Percentiles rank a stretch among this genome's conserved stretches.
Evolutionary conservation across 2,797 vertebrate genomes (phyloP).

Genomic region (Mus spretus): DNA sequence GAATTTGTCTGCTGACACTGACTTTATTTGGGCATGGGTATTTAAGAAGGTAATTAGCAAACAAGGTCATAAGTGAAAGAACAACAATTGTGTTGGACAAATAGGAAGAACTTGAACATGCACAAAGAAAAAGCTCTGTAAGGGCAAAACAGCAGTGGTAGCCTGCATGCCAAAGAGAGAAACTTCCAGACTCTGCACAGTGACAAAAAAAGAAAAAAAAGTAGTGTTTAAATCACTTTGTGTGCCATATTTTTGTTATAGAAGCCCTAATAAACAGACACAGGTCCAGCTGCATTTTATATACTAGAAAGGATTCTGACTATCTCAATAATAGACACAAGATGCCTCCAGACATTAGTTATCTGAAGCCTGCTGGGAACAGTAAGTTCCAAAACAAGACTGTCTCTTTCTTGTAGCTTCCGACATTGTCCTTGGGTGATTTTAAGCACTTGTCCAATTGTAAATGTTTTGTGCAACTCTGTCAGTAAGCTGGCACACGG

Average conservation of each 20-base stretch:
- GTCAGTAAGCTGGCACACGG: not conserved
- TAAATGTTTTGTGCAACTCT: not conserved
- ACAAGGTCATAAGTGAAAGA: not conserved
- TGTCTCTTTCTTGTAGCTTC: not conserved
- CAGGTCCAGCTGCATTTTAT: not conserved
- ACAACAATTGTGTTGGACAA: not conserved
- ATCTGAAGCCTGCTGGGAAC: not conserved
- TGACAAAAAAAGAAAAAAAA: fast-evolving
- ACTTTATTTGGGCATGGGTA: not conserved
- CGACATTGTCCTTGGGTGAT: not conserved
- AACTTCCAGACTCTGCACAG: not conserved
- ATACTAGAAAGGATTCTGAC: not conserved
- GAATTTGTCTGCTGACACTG: not conserved
- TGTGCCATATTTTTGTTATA: not conserved
- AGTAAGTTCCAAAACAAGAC: not conserved
- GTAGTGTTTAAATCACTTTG: not conserved
- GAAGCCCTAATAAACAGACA: not conserved
- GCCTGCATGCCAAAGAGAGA: not conserved
- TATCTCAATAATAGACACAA: not conserved
- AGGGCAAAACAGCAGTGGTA: not conserved
- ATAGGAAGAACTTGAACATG: not conserved
- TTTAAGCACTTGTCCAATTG: not conserved
- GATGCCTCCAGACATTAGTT: not conserved
- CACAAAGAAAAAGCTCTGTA: not conserved
- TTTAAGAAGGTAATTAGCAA: slow-evolving; percentile 6